phyloP scores from a whole-genome alignment of 2,888 invertebrate genomes.

The Idaea dimidiata region DNA sequence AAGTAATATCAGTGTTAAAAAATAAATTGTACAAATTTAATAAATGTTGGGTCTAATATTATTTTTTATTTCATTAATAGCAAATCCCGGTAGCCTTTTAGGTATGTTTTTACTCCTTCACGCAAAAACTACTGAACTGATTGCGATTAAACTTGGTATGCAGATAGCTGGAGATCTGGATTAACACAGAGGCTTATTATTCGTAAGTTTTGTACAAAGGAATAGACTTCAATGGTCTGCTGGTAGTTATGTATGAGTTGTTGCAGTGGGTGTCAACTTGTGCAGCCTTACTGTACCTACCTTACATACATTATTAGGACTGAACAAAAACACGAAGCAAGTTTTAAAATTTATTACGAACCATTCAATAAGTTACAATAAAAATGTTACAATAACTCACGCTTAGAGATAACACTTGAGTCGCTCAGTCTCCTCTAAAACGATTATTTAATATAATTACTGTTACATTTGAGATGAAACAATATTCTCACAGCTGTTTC shows the following conservation, averaged over 20 bases:
- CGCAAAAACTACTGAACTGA: too few species aligned
- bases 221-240: too few species aligned
- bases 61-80: constrained; percentile 21
- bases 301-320: neutral
- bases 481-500: constrained; percentile 9
- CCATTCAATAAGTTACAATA: constrained; percentile 69
- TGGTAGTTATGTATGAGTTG: too few species aligned
- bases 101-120: too few species aligned
- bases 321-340: constrained; percentile 30
- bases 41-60: constrained; percentile 67
- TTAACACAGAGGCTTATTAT: too few species aligned
- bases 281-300: too few species aligned
- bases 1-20: constrained; percentile 56
- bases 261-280: too few species aligned
- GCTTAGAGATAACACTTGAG: constrained; percentile 49
- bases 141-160: too few species aligned
- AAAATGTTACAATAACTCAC: constrained; percentile 65
- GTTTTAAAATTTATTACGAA: constrained; percentile 68
- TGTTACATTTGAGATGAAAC: constrained; percentile 30
- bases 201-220: too few species aligned
- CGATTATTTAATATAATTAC: constrained; percentile 48
- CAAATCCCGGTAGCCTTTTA: too few species aligned
- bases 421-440: constrained; percentile 75
- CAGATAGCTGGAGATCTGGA: too few species aligned
- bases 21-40: constrained; percentile 75